Conservation (phyloP, 2,797 vertebrate species). For the Sphenopsis melanotis region DNA sequence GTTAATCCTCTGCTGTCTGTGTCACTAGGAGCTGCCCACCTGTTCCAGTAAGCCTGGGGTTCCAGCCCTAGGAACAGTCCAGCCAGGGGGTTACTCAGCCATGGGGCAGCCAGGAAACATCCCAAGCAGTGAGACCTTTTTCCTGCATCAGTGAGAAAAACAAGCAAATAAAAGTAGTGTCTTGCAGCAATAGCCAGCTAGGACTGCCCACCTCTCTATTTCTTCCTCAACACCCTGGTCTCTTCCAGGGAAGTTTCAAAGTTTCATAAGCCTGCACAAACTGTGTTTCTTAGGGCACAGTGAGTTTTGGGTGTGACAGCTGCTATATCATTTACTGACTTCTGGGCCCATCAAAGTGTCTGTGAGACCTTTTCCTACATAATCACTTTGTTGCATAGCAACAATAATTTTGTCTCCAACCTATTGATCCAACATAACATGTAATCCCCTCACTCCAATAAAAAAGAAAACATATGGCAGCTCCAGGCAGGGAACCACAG, state of each 20-base stretch:
- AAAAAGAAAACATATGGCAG: neutral
- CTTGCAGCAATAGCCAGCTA: neutral
- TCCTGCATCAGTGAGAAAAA: neutral
- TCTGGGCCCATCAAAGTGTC: neutral
- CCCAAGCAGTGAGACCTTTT: neutral
- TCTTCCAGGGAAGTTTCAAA: neutral
- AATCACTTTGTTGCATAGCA: neutral
- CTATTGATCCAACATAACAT: neutral
- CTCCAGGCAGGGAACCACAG: neutral
- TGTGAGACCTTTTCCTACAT: neutral
- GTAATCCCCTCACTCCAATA: neutral
- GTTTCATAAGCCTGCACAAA: neutral
- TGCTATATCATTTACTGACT: neutral
- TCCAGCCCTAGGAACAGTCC: conserved; percentile 52
- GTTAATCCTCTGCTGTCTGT: conserved; percentile 70
- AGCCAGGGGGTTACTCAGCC: conserved; percentile 40
- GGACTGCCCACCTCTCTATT: neutral
- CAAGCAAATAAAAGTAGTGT: neutral
- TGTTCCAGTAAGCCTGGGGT: conserved; percentile 68
- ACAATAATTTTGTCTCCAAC: neutral
- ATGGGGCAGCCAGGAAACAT: neutral
- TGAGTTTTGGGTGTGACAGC: neutral
- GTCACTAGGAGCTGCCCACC: conserved; percentile 68
- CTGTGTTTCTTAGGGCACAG: neutral
- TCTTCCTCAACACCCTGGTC: neutral